Percentiles rank a stretch among this genome's conserved stretches.
These are phyloP conservation scores for Virgularia gustaviana DNA, from an alignment of 92 coral and sea anemone species.

Conservation along the genomic window DNA sequence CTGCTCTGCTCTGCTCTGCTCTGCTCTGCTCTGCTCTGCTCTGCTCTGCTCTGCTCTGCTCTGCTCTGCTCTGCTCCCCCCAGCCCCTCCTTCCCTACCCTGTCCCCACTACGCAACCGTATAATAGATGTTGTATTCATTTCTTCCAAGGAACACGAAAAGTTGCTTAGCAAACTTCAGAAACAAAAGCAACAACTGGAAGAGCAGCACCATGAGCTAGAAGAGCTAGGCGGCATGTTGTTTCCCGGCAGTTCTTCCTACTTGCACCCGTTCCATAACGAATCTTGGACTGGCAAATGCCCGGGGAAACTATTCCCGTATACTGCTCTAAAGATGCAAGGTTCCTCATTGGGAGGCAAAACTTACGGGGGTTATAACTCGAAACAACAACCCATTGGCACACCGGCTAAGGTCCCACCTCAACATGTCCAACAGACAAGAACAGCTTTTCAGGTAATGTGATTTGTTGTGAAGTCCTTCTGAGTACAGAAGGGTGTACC, in stretches of 20 bases:
- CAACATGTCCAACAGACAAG: conserved; percentile 18
- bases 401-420: background rate
- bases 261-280: conserved; percentile 6
- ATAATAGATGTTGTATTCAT: too few relatives aligned
- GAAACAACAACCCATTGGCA: background rate
- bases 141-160: conserved; percentile 76
- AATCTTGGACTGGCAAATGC: conserved; percentile 44
- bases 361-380: background rate
- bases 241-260: conserved; percentile 63
- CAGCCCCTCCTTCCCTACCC: background rate
- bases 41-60: background rate
- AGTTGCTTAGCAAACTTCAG: conserved; percentile 85
- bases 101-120: background rate
- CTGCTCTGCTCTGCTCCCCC: background rate
- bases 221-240: conserved; percentile 85
- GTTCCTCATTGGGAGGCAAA: conserved; percentile 1
- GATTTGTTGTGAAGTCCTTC: too few relatives aligned
- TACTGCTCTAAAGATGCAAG: background rate
- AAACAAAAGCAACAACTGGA: conserved; percentile 91
- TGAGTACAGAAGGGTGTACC: too few relatives aligned
- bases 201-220: conserved; percentile 95
- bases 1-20: background rate
- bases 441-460: conserved; percentile 31
- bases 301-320: conserved; percentile 20
- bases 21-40: background rate